Evolutionary conservation across 2,888 invertebrate species (phyloP), one percentile per base, ranked within the genome.

Genomic region (Axea sp.): DNA sequence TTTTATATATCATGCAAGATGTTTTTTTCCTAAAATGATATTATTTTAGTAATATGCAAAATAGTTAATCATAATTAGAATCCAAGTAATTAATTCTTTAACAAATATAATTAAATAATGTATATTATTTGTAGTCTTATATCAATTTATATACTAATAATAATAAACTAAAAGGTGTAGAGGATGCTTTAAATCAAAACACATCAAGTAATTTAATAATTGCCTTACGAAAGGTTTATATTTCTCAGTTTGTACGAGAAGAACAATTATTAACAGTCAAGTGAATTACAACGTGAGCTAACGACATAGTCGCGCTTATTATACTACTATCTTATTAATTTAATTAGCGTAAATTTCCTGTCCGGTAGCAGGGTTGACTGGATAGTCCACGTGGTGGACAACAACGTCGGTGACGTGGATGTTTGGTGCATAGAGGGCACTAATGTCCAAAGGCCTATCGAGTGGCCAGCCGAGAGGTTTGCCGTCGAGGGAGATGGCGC

Each of bases 391-490:
- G 86, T 91, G 91, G 84, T 88, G 84, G 81, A 92, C 90, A 39
- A 87, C 64, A 19, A 91, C 89, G 60, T 91, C 90, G 55, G 89
- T 82, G 57, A 90, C 82, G 81, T 86, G 84, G 74, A 91, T 79
- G 86, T 91, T 91, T 71, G 87, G 87, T 4, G 89, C 82, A 51
- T 82, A 81, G 77, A 86, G 81, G 14, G 89, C 72, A 78, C 83
- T 82, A 7, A 77, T 71, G 51, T 88, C 81, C 49, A 91, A 83
- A 0, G 89, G 90, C 75, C 91, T 88, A 84, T 92, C 89, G 73
- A 91, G 82, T 3, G 92, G 92, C 86, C 88, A 92, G 49, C 90
- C 90, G 14, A 90, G 83, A 7, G 91, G 89, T 41, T 88, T 88
- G 77, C 88, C 88, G 65, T 90, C 90, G 9, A 89, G 79, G 47